A percentile compares a stretch with the other conserved stretches of the same genome.
Conservation (phyloP, 2,113 vertebrate genomes). For the Miniopterus natalensis region DNA sequence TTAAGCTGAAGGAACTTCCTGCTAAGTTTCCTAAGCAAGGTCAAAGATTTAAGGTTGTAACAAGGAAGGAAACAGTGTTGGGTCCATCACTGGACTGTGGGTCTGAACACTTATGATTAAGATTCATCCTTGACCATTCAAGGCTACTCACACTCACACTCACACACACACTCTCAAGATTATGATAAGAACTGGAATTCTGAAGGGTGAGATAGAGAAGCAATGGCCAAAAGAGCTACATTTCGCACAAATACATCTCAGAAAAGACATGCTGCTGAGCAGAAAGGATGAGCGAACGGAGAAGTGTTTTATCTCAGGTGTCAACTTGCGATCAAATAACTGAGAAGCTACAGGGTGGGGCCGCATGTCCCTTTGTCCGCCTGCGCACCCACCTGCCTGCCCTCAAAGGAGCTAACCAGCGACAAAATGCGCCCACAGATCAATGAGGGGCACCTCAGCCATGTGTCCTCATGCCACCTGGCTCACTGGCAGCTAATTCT, state of each 20-base stretch:
- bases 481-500: background rate
- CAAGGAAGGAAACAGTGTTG: background rate
- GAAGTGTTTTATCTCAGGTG: background rate
- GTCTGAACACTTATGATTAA: background rate
- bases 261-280: background rate
- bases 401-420: background rate
- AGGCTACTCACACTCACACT: background rate
- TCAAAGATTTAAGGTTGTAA: background rate
- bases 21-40: slow-evolving; percentile 40
- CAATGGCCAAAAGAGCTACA: background rate
- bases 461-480: rapidly evolving
- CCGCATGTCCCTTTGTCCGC: rapidly evolving
- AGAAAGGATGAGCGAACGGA: background rate
- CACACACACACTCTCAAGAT: background rate
- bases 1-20: background rate
- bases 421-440: background rate
- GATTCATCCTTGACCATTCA: background rate
- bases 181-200: background rate
- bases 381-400: background rate
- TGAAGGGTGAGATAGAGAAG: background rate
- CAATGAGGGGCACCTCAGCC: rapidly evolving
- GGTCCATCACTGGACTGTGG: background rate
- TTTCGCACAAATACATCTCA: background rate
- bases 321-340: background rate
- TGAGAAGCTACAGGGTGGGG: background rate